Evolutionary conservation across 2,113 vertebrate genomes (phyloP), one percentile per base, ranked within the genome.

Genomic region (Xyrauchen texanus): DNA sequence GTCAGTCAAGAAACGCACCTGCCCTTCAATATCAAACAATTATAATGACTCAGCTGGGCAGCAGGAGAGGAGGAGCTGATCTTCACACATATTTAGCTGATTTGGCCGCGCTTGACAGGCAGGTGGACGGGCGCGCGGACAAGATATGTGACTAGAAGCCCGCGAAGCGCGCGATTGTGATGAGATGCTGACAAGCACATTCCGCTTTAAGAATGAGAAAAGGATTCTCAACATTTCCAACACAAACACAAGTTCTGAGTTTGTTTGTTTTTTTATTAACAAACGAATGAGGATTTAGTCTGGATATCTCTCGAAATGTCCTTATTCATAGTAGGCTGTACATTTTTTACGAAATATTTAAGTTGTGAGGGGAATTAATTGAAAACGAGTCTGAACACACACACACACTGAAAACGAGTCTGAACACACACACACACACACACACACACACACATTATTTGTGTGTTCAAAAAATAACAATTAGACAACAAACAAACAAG

Each of bases 61-160:
- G 81, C 62, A 78, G 77, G 81, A 86, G 64, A 85, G 79, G 84
- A 49, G 79, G 78, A 72, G 77, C 83, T 86, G 81, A 79, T 85
- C 87, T 81, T 81, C 64, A n/a, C 80, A 79, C 44, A 67, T 74
- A 80, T 73, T 80, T 68, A 74, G 70, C 71, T 71, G 77, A 85
- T 81, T 83, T 79, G 84, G 83, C 83, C 82, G 63, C 79, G 78
- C 83, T 84, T 88, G 88, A 89, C 82, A 80, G 87, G 81, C 88
- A 85, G 83, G 85, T 85, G 66, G 86, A 89, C 88, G 88, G 86
- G 88, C 88, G 86, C 86, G 83, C 85, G 88, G 89, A 90, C 86
- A 80, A 80, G 86, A 90, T 90, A 85, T 88, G 88, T 89, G 86
- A 88, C 90, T 3, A 34, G 21, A 34, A 34, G 21, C 21, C 21